Conservation (phyloP, 2,888 invertebrate species). For the Lasius platythorax region DNA sequence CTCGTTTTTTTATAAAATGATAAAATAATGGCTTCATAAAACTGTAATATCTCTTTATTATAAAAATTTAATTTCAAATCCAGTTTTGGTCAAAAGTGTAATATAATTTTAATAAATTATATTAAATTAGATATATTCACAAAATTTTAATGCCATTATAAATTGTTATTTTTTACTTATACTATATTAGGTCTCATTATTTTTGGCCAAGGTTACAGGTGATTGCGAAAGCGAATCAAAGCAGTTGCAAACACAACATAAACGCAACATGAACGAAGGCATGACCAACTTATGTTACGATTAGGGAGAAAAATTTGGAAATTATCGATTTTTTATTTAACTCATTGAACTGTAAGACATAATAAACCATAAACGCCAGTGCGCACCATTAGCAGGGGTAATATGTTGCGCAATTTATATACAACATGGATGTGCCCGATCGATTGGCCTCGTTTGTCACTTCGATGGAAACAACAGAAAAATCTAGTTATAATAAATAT, state of each 20-base stretch:
- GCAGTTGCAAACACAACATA: neutral
- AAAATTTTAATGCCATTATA: neutral
- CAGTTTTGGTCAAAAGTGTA: neutral
- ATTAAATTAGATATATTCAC: neutral
- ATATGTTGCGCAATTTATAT: slow-evolving; percentile 64
- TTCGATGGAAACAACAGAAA: slow-evolving; percentile 62
- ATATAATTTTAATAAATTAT: neutral
- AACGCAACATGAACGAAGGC: neutral
- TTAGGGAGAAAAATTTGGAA: slow-evolving; percentile 64
- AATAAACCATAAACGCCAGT: slow-evolving; percentile 67
- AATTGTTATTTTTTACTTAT: neutral
- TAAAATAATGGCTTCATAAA: neutral
- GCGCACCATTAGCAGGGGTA: slow-evolving; percentile 71
- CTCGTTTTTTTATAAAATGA: neutral
- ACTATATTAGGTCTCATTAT: neutral
- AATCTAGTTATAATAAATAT: slow-evolving; percentile 69
- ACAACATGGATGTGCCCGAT: slow-evolving; percentile 63
- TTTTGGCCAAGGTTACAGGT: neutral
- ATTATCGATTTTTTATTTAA: slow-evolving; percentile 69
- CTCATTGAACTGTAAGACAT: slow-evolving; percentile 65
- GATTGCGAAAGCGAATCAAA: neutral
- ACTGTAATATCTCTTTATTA: neutral
- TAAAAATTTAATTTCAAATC: neutral
- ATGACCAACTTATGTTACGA: neutral
- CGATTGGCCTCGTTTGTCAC: slow-evolving; percentile 73